Evolutionary conservation across 2,888 invertebrate genomes (phyloP).

Genomic region (Entomobrya proxima): DNA sequence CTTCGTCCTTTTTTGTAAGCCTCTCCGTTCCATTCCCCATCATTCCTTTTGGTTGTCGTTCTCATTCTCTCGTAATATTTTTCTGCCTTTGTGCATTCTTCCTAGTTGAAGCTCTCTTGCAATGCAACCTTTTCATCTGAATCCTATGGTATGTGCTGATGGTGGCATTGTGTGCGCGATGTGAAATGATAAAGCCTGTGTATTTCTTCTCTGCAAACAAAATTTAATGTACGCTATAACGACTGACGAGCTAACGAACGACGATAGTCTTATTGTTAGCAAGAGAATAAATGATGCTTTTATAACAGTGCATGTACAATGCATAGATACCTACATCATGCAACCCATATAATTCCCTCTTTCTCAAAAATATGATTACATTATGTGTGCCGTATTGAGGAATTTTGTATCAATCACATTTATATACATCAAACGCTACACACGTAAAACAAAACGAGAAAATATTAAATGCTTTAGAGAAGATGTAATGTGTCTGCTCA

Average conservation of each 20-base stretch:
- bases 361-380: conserved; percentile 4
- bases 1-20: conserved; percentile 3
- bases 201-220: conserved; percentile 5
- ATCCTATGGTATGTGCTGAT: conserved; percentile 39
- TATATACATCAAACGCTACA: conserved; percentile 11
- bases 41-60: conserved; percentile 31
- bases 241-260: conserved; percentile 2
- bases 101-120: conserved; percentile 49
- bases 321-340: neutral
- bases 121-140: conserved; percentile 63
- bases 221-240: neutral
- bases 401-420: conserved; percentile 32
- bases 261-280: conserved; percentile 9
- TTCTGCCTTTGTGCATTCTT: conserved; percentile 53
- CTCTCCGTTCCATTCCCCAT: conserved; percentile 32
- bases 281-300: conserved; percentile 20
- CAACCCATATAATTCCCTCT: neutral
- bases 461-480: conserved; percentile 22
- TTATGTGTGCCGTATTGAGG: neutral
- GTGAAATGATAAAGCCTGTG: conserved; percentile 40
- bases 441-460: conserved; percentile 28
- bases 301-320: neutral
- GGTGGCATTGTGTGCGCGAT: conserved; percentile 32
- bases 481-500: neutral
- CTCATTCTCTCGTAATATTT: conserved; percentile 51